Conservation (phyloP, 2,888 invertebrate species). For the Drosophila cracens region DNA sequence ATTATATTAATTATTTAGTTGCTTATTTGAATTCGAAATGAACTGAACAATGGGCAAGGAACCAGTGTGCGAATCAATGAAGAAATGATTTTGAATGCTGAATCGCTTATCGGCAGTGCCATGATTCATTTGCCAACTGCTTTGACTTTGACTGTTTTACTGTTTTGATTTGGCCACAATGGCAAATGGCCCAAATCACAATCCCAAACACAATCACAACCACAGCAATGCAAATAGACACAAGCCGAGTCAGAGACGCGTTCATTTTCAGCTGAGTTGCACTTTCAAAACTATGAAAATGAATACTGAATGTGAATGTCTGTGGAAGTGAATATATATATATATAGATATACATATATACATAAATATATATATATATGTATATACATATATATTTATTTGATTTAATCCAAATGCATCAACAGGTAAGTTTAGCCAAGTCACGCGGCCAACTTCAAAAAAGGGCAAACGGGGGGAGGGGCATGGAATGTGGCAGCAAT, state of each 20-base stretch:
- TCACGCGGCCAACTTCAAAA: constrained; percentile 35
- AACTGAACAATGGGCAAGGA: neutral
- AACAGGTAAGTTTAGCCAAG: neutral
- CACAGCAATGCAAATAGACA: neutral
- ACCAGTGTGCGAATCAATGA: constrained; percentile 26
- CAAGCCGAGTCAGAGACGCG: constrained; percentile 3
- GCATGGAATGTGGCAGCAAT: constrained; percentile 19
- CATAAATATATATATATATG: neutral
- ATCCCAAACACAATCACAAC: neutral
- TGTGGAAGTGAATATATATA: constrained; percentile 33
- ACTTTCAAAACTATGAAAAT: constrained; percentile 18
- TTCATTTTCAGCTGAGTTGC: constrained; percentile 1
- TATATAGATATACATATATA: neutral
- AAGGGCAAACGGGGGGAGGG: neutral
- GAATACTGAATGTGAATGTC: constrained; percentile 9
- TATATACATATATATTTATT: neutral
- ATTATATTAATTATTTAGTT: neutral
- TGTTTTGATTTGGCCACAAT: constrained; percentile 3
- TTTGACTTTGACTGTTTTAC: constrained; percentile 30
- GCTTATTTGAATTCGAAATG: neutral
- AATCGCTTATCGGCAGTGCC: constrained; percentile 60
- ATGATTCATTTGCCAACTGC: constrained; percentile 69
- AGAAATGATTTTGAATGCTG: constrained; percentile 30
- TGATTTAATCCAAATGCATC: neutral
- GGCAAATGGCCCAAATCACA: neutral